Base-by-base conservation (phyloP, 2,113 vertebrate species). In the Sylvietta virens region DNA sequence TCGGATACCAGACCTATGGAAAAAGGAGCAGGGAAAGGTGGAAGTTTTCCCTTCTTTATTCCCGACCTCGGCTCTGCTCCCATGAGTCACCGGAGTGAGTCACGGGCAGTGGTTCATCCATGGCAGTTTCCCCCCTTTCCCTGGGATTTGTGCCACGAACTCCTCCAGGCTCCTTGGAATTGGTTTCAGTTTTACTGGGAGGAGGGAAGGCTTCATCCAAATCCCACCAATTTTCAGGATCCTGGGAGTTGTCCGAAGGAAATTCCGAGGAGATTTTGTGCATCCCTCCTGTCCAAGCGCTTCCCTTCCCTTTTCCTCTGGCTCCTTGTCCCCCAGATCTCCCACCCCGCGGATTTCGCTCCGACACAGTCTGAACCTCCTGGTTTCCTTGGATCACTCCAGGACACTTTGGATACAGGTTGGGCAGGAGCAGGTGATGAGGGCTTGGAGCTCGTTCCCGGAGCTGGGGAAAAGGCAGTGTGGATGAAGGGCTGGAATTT, bases 401-500 rank as follows among this genome's bases (percentile, higher is more conserved):
- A 4, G 33, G 27, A 45, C 2, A 27, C 6, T 45, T 54, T 17
- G 57, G 57, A 31, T 10, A 2, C 13, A 3, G 30, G 8, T 27
- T 13, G 13, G 60, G 14, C 19, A 23, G 47, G 76, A 35, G 31
- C 60, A 22, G 47, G 39, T 7, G 81, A 83, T 11, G 57, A 37
- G 39, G 44, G 53, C 24, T 28, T 7, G 23, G 57, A 83, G 50
- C 16, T 47, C 50, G 15, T 53, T 65, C 76, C 48, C 1, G 0
- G 37, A 42, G 15, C 9, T 23, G 28, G 0, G 0, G 64, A 22
- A 67, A 37, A 6, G 22, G 28, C 33, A 37, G 16, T 3, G 0
- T 2, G n/a, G 64, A 22, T 10, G 20, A 35, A 70, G 9, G 31
- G 31, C 37, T 31, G 66, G 81, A 53, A 62, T 53, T 21, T 1